phyloP scores from a whole-genome alignment of 1,140 invertebrate species.

The Telenomus remus region DNA sequence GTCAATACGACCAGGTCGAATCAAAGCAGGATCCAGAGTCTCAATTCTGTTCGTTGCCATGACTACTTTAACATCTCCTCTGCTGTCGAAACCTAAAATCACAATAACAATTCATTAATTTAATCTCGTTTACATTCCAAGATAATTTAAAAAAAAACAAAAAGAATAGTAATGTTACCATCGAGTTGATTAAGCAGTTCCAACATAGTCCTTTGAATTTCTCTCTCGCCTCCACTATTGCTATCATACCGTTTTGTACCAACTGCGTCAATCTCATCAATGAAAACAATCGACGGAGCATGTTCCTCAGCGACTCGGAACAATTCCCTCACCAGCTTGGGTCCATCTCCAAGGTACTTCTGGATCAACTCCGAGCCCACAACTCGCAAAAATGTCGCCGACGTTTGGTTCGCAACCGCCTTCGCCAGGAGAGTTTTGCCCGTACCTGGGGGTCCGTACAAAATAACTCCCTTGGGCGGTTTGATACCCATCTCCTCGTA shows the following conservation, averaged over 20 bases:
- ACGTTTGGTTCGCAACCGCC: slow-evolving; percentile 99
- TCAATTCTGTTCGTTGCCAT: slow-evolving; percentile 99
- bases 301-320: slow-evolving; percentile 99
- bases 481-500: slow-evolving; percentile 99
- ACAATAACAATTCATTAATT: slow-evolving; percentile 4
- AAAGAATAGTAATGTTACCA: slow-evolving; percentile 78
- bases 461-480: slow-evolving; percentile 98
- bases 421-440: slow-evolving; percentile 99
- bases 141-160: background rate
- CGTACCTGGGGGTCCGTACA: slow-evolving; percentile 98
- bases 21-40: slow-evolving; percentile 98
- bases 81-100: slow-evolving; percentile 82
- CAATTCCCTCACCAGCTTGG: slow-evolving; percentile 97
- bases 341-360: slow-evolving; percentile 99
- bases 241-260: slow-evolving; percentile 99
- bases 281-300: slow-evolving; percentile 99
- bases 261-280: slow-evolving; percentile 99
- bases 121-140: background rate
- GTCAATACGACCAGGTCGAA: slow-evolving; percentile 98
- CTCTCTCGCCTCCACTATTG: slow-evolving; percentile 98
- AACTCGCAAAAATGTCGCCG: slow-evolving; percentile 98
- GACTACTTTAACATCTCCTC: slow-evolving; percentile 89
- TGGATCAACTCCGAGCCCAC: slow-evolving; percentile 99
- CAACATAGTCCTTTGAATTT: slow-evolving; percentile 99
- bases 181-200: slow-evolving; percentile 99